Evolutionary conservation across 2,888 invertebrate species (phyloP).

Genomic region (Epinotia bilunana): DNA sequence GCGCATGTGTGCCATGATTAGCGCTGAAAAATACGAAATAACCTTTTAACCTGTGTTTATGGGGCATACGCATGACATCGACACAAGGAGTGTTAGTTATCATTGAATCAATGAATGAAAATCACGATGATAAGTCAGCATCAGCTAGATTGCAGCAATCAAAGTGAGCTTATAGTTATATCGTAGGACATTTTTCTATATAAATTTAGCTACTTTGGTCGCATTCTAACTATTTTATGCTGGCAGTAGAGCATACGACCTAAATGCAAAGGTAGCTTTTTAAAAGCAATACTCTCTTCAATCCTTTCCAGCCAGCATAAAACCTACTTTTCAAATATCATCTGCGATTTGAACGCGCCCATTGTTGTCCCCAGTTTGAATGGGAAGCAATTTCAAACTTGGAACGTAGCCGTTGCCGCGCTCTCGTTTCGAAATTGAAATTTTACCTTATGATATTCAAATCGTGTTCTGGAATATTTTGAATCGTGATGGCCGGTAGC

Average conservation of each 20-base stretch:
- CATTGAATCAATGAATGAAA: too few species aligned
- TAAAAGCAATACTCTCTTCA: constrained; percentile 1
- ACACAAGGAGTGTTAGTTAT: too few species aligned
- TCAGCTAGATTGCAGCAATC: too few species aligned
- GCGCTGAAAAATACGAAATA: too few species aligned
- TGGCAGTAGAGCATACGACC: neutral
- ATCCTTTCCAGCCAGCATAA: constrained; percentile 15
- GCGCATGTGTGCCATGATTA: too few species aligned
- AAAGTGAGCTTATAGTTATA: too few species aligned
- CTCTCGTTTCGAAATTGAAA: constrained; percentile 51
- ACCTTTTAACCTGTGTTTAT: too few species aligned
- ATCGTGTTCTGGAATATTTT: constrained; percentile 18
- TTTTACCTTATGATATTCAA: constrained; percentile 43
- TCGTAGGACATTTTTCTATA: too few species aligned
- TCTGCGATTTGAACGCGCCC: constrained; percentile 41
- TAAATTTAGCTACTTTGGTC: too few species aligned
- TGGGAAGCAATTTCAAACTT: constrained; percentile 68
- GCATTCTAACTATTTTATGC: too few species aligned
- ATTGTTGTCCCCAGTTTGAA: constrained; percentile 58
- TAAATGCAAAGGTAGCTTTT: neutral
- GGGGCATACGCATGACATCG: too few species aligned
- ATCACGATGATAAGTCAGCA: too few species aligned
- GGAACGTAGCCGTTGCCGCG: constrained; percentile 49
- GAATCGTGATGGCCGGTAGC: neutral
- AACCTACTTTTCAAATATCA: constrained; percentile 21